Conservation (phyloP, 1,140 invertebrate species). For the Zaprionus camerounensis region DNA sequence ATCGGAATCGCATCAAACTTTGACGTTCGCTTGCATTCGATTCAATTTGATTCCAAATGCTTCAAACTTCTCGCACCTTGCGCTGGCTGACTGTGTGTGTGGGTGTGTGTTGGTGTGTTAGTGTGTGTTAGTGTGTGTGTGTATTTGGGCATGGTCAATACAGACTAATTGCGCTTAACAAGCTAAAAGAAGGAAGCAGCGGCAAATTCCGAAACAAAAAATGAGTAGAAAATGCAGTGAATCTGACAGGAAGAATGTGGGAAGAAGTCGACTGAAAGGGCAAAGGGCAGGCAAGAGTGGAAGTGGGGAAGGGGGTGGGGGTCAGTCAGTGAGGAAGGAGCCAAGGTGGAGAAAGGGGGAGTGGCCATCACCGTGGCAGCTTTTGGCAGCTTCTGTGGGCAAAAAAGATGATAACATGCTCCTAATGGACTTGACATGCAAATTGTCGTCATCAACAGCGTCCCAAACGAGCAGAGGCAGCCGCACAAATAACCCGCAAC, state of each 20-base stretch:
- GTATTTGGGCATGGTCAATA: constrained; percentile 58
- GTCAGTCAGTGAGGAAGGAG: not conserved
- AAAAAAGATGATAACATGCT: constrained; percentile 64
- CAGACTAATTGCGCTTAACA: constrained; percentile 73
- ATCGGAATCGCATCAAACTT: constrained; percentile 2
- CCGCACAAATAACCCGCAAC: constrained; percentile 25
- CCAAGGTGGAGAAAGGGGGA: not conserved
- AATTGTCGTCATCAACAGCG: constrained; percentile 71
- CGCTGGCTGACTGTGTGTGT: not conserved
- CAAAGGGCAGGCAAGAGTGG: not conserved
- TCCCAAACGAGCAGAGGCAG: constrained; percentile 54
- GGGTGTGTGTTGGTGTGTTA: constrained; percentile 11
- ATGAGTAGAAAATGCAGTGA: constrained; percentile 47
- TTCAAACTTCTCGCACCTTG: not conserved
- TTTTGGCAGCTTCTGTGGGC: constrained; percentile 1
- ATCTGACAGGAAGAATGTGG: not conserved
- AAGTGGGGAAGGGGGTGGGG: not conserved
- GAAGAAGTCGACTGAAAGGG: not conserved
- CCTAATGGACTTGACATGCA: constrained; percentile 76
- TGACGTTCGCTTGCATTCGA: not conserved
- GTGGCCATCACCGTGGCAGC: not conserved
- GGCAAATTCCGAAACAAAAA: constrained; percentile 25
- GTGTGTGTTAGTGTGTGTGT: constrained; percentile 26
- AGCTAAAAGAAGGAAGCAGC: constrained; percentile 47
- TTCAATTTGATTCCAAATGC: not conserved